phyloP scores from a whole-genome alignment of 2,797 vertebrate species.

The Brotula barbata region DNA sequence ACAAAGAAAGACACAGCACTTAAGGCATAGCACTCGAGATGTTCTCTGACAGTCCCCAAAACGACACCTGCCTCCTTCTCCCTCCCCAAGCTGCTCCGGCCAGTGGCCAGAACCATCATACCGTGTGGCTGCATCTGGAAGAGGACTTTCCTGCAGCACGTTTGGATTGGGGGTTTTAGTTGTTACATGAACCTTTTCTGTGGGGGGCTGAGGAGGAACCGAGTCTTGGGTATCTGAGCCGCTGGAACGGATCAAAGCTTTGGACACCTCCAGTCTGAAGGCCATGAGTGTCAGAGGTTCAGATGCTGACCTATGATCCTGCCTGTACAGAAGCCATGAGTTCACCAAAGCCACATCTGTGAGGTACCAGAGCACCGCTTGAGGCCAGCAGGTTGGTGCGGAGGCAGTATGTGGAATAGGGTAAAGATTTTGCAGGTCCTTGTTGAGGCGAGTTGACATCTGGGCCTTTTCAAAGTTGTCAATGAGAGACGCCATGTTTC shows the following conservation, averaged over 20 bases:
- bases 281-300: constrained; percentile 75
- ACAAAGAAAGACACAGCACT: constrained; percentile 85
- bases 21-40: constrained; percentile 81
- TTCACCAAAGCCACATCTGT: constrained; percentile 80
- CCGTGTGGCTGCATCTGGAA: constrained; percentile 73
- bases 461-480: constrained; percentile 79
- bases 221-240: constrained; percentile 70
- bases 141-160: constrained; percentile 66
- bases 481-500: constrained; percentile 66
- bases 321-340: constrained; percentile 78
- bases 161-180: constrained; percentile 53
- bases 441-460: constrained; percentile 71
- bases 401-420: constrained; percentile 68
- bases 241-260: constrained; percentile 74
- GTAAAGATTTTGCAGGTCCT: constrained; percentile 78
- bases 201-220: constrained; percentile 68
- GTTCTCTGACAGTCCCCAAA: constrained; percentile 79
- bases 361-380: constrained; percentile 81
- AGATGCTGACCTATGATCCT: constrained; percentile 40
- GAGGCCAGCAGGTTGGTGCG: constrained; percentile 74
- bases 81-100: constrained; percentile 81
- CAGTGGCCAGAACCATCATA: constrained; percentile 82
- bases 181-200: constrained; percentile 46
- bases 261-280: constrained; percentile 81
- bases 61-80: constrained; percentile 77